Base-by-base conservation (phyloP, 1,140 invertebrate species). In the Sitodiplosis mosellana region DNA sequence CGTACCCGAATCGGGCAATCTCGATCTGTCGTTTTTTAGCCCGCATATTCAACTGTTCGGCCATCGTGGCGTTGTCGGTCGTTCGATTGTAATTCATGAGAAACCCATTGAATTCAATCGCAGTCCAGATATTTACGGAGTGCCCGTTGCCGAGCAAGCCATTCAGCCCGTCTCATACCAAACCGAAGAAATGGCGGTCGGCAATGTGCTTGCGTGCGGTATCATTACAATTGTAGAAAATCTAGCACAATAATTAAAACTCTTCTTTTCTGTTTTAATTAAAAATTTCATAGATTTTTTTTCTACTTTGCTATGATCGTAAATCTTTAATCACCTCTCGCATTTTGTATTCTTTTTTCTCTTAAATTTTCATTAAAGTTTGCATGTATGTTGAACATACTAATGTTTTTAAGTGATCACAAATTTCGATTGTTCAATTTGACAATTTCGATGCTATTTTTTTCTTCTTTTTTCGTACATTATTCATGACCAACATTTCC, bases 91-190 rank as follows among this genome's bases (percentile, higher is more conserved):
- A 8, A 56, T 64, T 2, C 62, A 64, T 46, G 58, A 56, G 41
- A 64, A 64, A 33, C 58, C 62, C 1, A 64, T 64, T 17, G 61
- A 64, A 49, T 49, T 59, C 18, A 61, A 61, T 46, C 59, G 53
- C 0, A 57, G 55, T 2, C 61, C 61, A 1, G 61, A 62, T 45
- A 56, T 64, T 0, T 64, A 64, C 34, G 60, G 60, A 2, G 56
- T 59, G 11, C 49, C 61, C 8, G 41, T 53, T 8, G 49, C 55
- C 4, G 50, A 51, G 2, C 51, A 60, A 50, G 55, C 56, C n/a
- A 57, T 60, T 55, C 50, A 55, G 0, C 15, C 57, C 41, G 21
- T 44, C 1, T 55, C 56, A 27, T 62, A 57, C 50, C 62, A 61
- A 47, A 60, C 59, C 15, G 62, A 64, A 49, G 62, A 64, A 46